Evolutionary conservation across 2,113 vertebrate genomes (phyloP).

Genomic region (Castor canadensis): DNA sequence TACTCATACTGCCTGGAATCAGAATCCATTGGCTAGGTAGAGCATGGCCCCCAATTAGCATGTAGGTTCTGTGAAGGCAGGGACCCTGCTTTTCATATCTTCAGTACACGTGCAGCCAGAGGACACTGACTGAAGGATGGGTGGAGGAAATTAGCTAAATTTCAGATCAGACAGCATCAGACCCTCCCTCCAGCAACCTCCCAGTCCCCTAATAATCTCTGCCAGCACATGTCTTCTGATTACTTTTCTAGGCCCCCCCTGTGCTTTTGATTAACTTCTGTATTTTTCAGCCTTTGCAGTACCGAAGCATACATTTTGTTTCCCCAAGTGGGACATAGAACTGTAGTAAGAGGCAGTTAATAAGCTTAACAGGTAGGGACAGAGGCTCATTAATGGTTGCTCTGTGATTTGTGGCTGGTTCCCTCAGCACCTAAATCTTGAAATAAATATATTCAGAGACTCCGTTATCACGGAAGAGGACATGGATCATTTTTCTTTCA

Average conservation of each 20-base stretch:
- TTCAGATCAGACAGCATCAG: conserved; percentile 11
- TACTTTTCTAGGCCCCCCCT: background rate
- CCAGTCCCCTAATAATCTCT: background rate
- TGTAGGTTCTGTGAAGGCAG: background rate
- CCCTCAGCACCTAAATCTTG: conserved; percentile 71
- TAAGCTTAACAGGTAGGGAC: conserved; percentile 65
- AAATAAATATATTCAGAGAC: conserved; percentile 77
- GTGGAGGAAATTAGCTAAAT: conserved; percentile 39
- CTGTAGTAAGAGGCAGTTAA: conserved; percentile 71
- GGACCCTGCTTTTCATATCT: background rate
- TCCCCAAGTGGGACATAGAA: conserved; percentile 60
- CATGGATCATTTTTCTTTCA: conserved; percentile 75
- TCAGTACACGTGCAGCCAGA: background rate
- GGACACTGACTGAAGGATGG: background rate
- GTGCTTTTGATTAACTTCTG: background rate
- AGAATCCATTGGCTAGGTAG: background rate
- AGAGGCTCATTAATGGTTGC: conserved; percentile 67
- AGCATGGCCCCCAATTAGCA: background rate
- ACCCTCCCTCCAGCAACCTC: background rate
- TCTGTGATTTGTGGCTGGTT: conserved; percentile 71
- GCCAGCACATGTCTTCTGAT: background rate
- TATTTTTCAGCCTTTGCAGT: conserved; percentile 31
- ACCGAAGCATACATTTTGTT: conserved; percentile 35
- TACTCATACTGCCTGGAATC: background rate
- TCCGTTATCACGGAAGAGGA: conserved; percentile 69